Evolutionary conservation across 2,888 invertebrate genomes (phyloP).

Genomic region (Boloria euphrosyne): DNA sequence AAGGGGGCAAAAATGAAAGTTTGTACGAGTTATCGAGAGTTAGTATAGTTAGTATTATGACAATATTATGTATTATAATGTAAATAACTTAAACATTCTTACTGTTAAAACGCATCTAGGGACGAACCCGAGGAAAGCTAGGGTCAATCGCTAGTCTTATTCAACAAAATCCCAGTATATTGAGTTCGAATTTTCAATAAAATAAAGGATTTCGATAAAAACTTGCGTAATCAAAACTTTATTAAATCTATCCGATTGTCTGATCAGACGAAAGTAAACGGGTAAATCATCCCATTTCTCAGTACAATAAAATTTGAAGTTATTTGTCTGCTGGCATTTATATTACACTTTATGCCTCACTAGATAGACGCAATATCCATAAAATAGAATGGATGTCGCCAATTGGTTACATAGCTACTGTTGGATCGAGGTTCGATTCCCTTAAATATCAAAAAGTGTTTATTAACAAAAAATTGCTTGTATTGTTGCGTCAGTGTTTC

Average conservation of each 20-base stretch:
- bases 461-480: too few relatives aligned
- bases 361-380: not conserved
- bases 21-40: too few relatives aligned
- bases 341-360: not conserved
- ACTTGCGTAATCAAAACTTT: constrained; percentile 16
- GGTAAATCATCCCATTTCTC: constrained; percentile 6
- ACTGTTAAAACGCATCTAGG: not conserved
- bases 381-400: too few relatives aligned
- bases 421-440: too few relatives aligned
- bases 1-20: not conserved
- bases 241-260: constrained; percentile 16
- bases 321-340: constrained; percentile 9
- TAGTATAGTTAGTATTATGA: too few relatives aligned
- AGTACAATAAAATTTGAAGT: constrained; percentile 1
- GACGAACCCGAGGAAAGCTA: too few relatives aligned
- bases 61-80: too few relatives aligned
- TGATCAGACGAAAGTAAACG: constrained; percentile 10
- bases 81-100: too few relatives aligned
- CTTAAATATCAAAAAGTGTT: too few relatives aligned
- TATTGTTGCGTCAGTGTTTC: too few relatives aligned
- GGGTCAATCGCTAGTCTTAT: not conserved
- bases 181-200: not conserved
- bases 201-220: constrained; percentile 12
- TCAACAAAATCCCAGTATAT: not conserved
- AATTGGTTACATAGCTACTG: too few relatives aligned